phyloP scores from a whole-genome alignment of 2,888 invertebrate species.

The Hoplodrina blanda region DNA sequence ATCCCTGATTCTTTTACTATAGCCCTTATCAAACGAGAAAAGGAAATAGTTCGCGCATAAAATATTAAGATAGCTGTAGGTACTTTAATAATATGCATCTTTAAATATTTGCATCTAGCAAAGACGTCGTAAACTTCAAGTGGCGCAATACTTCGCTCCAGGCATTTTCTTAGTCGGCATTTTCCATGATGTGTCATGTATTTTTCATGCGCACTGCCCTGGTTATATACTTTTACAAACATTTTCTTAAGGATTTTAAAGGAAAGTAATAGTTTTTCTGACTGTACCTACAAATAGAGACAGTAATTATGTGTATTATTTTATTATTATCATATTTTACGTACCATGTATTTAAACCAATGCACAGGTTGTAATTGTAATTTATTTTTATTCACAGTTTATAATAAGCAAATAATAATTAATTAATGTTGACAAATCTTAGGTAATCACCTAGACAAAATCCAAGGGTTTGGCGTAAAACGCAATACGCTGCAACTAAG shows the following conservation, averaged over 20 bases:
- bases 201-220: slow-evolving; percentile 38
- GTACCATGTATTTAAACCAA: too few relatives aligned
- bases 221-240: slow-evolving; percentile 14
- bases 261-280: background rate
- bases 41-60: background rate
- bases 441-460: too few relatives aligned
- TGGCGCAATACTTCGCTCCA: slow-evolving; percentile 32
- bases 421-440: too few relatives aligned
- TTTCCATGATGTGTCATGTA: slow-evolving; percentile 48
- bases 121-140: slow-evolving; percentile 39
- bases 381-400: too few relatives aligned
- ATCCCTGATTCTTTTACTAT: too few relatives aligned
- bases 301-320: too few relatives aligned
- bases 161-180: slow-evolving; percentile 27
- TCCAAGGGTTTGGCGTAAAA: too few relatives aligned
- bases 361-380: too few relatives aligned
- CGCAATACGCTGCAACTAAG: too few relatives aligned
- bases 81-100: slow-evolving; percentile 32
- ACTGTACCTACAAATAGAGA: background rate
- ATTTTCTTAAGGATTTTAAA: slow-evolving; percentile 14
- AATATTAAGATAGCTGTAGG: background rate
- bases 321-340: too few relatives aligned
- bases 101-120: slow-evolving; percentile 35
- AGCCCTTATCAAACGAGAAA: background rate
- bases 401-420: too few relatives aligned